phyloP scores from a whole-genome alignment of 2,888 invertebrate species.

The Patella caerulea region DNA sequence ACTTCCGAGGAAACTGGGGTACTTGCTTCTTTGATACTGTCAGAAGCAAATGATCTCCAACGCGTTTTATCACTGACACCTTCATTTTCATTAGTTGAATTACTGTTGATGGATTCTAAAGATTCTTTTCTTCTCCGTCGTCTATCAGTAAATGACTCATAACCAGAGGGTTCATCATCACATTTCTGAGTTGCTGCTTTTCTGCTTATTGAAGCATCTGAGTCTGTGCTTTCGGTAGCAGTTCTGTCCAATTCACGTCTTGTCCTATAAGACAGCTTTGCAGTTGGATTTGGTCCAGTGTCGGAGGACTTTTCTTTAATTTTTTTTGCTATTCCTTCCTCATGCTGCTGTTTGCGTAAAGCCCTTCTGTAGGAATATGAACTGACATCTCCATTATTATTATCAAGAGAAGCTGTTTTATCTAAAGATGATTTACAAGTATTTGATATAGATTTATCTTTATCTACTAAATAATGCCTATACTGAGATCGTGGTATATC shows the following conservation, averaged over 20 bases:
- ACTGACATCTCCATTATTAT: background rate
- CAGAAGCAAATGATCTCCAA: slow-evolving; percentile 5
- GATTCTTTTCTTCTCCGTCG: background rate
- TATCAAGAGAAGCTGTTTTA: background rate
- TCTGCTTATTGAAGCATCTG: background rate
- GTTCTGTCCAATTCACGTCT: background rate
- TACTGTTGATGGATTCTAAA: background rate
- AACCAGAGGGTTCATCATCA: background rate
- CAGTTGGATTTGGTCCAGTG: background rate
- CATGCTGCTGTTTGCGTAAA: background rate
- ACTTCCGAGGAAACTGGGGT: too few species aligned
- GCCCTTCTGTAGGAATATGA: background rate
- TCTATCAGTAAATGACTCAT: background rate
- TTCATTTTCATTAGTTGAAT: background rate
- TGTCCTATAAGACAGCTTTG: background rate
- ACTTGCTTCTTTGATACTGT: background rate
- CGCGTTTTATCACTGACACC: background rate
- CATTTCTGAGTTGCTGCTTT: background rate
- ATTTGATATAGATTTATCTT: background rate
- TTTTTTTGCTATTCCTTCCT: background rate
- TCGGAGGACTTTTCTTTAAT: background rate
- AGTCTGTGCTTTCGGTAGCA: background rate
- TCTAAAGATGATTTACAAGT: slow-evolving; percentile 3
- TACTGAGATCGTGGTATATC: background rate
- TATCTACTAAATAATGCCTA: background rate